phyloP scores from a whole-genome alignment of 2,113 vertebrate species.

The Engraulis encrasicolus region DNA sequence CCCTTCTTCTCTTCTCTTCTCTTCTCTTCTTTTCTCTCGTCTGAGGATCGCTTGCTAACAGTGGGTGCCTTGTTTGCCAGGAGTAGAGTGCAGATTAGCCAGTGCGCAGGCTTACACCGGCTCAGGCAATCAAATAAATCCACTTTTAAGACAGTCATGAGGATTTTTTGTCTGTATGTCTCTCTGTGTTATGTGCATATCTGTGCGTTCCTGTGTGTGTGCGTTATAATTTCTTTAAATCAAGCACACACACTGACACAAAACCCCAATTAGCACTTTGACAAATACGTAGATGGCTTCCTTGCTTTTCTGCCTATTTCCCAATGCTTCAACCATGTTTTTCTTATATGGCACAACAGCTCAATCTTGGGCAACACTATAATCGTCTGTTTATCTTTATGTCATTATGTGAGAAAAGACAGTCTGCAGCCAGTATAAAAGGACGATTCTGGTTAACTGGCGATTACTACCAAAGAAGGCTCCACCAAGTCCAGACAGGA shows the following conservation, averaged over 20 bases:
- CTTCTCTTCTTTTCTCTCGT: not conserved
- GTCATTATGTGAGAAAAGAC: not conserved
- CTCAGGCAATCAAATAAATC: conserved; percentile 17
- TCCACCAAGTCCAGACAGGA: not conserved
- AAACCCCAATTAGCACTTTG: not conserved
- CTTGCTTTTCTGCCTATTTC: not conserved
- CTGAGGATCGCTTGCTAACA: not conserved
- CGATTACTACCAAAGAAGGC: not conserved
- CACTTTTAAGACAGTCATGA: conserved; percentile 18
- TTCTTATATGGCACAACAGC: not conserved
- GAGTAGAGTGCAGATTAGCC: not conserved
- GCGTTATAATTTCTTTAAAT: not conserved
- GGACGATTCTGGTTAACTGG: not conserved
- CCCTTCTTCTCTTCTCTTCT: not conserved
- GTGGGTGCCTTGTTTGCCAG: not conserved
- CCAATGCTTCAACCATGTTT: not conserved
- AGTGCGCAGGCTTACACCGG: not conserved
- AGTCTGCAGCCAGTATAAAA: conserved; percentile 1
- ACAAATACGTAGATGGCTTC: not conserved
- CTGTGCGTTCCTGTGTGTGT: not conserved
- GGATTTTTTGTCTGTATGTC: not conserved
- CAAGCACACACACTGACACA: not conserved
- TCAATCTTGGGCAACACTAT: not conserved
- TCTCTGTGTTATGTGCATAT: no score
- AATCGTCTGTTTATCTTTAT: not conserved